Evolutionary conservation across 1,140 invertebrate genomes (phyloP).

Genomic region (Venustaconcha ellipsiformis): DNA sequence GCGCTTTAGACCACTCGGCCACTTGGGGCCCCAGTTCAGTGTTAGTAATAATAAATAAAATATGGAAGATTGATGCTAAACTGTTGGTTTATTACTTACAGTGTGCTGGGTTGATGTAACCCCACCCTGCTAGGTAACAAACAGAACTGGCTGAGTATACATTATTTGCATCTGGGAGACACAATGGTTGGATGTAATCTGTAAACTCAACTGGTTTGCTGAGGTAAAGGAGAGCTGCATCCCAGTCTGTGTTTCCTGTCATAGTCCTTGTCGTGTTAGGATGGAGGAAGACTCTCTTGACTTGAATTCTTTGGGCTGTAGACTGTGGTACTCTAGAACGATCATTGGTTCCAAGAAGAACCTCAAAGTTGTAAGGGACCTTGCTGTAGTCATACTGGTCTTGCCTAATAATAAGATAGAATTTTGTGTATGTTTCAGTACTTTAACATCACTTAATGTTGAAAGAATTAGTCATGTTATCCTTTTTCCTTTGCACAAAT

Average conservation of each 20-base stretch:
- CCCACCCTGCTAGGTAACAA: slow-evolving; percentile 90
- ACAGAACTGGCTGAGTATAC: slow-evolving; percentile 29
- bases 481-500: too few species aligned
- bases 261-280: slow-evolving; percentile 4
- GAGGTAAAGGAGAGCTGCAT: slow-evolving; percentile 83
- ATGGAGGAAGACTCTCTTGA: slow-evolving; percentile 19
- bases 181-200: slow-evolving; percentile 73
- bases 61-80: too few species aligned
- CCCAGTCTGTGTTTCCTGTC: slow-evolving; percentile 68
- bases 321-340: neutral
- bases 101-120: slow-evolving; percentile 58
- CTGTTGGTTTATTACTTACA: slow-evolving; percentile 1
- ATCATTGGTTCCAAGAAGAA: slow-evolving; percentile 13
- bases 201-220: slow-evolving; percentile 77
- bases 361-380: slow-evolving; percentile 19
- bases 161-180: slow-evolving; percentile 76
- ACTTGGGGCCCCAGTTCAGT: too few species aligned
- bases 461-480: too few species aligned
- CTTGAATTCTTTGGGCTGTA: slow-evolving; percentile 7
- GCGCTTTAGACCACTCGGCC: too few species aligned
- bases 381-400: slow-evolving; percentile 8
- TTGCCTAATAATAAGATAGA: too few species aligned
- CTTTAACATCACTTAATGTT: too few species aligned
- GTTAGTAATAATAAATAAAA: too few species aligned
- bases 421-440: too few species aligned